phyloP scores from a whole-genome alignment of 2,113 vertebrate genomes.

The Phocoena sinus region DNA sequence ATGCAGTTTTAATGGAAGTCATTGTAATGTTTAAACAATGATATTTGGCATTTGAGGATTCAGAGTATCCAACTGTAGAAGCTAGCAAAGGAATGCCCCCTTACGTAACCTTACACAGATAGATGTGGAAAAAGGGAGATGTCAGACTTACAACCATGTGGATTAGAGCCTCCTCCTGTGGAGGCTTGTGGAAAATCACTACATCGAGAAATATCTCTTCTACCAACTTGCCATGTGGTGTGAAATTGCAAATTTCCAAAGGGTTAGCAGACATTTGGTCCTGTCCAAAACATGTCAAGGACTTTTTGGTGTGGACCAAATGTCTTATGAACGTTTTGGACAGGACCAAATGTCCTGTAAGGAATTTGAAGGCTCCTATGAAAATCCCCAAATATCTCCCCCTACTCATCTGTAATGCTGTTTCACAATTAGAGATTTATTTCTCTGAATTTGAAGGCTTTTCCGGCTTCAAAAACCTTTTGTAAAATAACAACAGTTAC shows the following conservation, averaged over 20 bases:
- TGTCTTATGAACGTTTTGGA: background rate
- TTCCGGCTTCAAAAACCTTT: background rate
- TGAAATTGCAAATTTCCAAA: background rate
- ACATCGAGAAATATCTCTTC: no score
- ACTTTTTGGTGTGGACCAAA: background rate
- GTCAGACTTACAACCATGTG: background rate
- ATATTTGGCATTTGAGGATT: background rate
- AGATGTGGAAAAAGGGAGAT: background rate
- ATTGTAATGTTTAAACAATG: background rate
- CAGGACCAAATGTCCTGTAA: background rate
- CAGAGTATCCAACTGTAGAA: background rate
- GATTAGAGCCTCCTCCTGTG: background rate
- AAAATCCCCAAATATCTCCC: background rate
- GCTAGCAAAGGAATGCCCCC: background rate
- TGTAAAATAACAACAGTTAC: background rate
- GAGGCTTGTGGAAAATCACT: no score
- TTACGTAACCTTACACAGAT: background rate
- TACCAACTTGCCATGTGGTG: no score
- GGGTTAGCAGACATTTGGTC: no score
- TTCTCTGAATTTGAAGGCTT: constrained; percentile 1
- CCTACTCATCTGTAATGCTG: background rate
- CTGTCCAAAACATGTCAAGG: no score
- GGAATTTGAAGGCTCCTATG: background rate
- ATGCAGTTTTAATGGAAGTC: background rate
- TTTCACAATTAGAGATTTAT: background rate